Conservation (phyloP, 2,797 vertebrate species). For the Rhinella marina region DNA sequence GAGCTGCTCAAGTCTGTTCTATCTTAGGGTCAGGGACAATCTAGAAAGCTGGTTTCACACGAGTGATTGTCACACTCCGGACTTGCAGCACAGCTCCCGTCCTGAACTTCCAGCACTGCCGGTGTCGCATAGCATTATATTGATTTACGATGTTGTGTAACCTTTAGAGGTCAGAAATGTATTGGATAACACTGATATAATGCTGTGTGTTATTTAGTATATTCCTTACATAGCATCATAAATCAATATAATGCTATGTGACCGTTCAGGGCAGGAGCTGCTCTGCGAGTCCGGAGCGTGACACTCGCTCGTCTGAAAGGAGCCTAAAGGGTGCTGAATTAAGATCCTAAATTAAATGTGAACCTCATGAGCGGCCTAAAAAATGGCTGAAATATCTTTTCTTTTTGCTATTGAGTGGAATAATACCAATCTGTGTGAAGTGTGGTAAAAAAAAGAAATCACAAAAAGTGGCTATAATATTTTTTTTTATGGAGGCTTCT, state of each 20-base stretch:
- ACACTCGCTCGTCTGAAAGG: background rate
- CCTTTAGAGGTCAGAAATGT: too few species aligned
- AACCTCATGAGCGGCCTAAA: slow-evolving; percentile 1
- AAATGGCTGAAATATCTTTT: background rate
- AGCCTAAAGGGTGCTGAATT: slow-evolving; percentile 34
- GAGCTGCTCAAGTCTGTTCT: background rate
- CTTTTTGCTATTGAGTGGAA: background rate
- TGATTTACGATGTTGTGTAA: too few species aligned
- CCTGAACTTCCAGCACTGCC: too few species aligned
- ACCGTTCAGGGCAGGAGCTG: too few species aligned
- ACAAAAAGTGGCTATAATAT: background rate
- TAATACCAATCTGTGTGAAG: background rate
- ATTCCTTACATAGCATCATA: too few species aligned
- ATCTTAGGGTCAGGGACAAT: background rate
- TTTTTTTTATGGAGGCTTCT: background rate
- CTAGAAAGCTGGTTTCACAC: background rate
- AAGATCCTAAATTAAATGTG: slow-evolving; percentile 23
- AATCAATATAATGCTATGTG: too few species aligned
- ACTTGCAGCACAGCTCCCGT: too few species aligned
- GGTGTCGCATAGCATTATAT: too few species aligned
- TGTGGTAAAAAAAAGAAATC: background rate
- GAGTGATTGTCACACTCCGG: too few species aligned
- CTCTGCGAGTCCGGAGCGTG: too few species aligned
- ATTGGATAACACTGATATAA: too few species aligned
- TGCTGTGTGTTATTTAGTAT: too few species aligned